phyloP scores from a whole-genome alignment of 2,113 vertebrate species.

The Trematomus loennbergii region DNA sequence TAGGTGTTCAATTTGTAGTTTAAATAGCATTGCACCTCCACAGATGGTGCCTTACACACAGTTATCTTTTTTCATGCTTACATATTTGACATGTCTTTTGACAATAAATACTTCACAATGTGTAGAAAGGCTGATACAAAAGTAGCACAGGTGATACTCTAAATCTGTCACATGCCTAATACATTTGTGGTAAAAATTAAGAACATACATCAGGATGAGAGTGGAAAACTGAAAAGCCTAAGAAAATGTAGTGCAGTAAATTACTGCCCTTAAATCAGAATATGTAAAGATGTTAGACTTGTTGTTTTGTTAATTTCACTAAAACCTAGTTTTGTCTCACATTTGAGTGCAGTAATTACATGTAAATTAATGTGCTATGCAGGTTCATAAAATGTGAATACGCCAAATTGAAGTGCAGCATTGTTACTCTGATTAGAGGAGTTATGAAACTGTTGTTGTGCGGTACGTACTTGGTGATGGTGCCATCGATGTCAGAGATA shows the following conservation, averaged over 20 bases:
- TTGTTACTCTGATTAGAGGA: background rate
- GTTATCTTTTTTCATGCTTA: background rate
- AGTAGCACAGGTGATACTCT: no score
- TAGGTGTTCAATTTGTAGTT: conserved; percentile 11
- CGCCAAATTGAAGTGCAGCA: background rate
- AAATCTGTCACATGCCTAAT: no score
- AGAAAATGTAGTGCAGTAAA: background rate
- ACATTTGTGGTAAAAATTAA: no score
- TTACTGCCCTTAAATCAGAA: background rate
- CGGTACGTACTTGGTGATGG: conserved; percentile 93
- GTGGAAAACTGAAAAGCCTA: background rate
- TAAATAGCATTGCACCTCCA: background rate
- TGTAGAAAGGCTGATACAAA: no score
- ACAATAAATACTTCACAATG: no score
- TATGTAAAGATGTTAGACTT: background rate
- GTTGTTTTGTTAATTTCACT: background rate
- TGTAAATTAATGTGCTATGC: background rate
- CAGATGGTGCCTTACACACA: background rate
- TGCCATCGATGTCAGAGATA: conserved; percentile 98
- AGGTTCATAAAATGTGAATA: background rate
- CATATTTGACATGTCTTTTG: no score
- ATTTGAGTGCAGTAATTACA: background rate
- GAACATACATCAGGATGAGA: background rate
- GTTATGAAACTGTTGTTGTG: background rate
- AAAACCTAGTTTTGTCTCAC: background rate